Evolutionary conservation across 2,888 invertebrate species (phyloP).

Genomic region (Helobdella robusta): DNA sequence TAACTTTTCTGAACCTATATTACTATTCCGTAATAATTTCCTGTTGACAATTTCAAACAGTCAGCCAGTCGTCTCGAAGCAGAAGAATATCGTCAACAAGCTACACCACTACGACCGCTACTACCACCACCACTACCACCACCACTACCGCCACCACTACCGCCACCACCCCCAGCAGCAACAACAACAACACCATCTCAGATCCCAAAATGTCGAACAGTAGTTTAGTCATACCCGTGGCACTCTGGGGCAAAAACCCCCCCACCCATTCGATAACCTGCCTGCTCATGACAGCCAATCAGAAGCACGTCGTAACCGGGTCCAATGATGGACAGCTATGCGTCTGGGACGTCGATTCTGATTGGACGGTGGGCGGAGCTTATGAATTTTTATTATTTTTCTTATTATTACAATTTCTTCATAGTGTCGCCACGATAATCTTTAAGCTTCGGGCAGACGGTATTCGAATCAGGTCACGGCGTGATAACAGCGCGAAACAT

Average conservation of each 20-base stretch:
- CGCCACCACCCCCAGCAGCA: background rate
- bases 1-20: too few species aligned
- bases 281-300: conserved; percentile 80
- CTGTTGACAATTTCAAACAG: too few species aligned
- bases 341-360: conserved; percentile 64
- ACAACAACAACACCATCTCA: background rate
- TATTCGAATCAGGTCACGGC: too few species aligned
- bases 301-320: conserved; percentile 84
- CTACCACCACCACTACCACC: background rate
- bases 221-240: conserved; percentile 80
- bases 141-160: too few species aligned
- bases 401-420: background rate
- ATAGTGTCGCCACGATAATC: too few species aligned
- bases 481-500: too few species aligned
- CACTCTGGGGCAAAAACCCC: conserved; percentile 89
- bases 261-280: conserved; percentile 94
- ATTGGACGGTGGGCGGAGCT: conserved; percentile 40
- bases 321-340: conserved; percentile 97
- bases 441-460: too few species aligned
- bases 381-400: background rate
- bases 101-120: background rate
- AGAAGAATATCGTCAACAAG: too few species aligned
- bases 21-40: too few species aligned
- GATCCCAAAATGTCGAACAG: conserved; percentile 36
- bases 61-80: too few species aligned